These are phyloP conservation scores for Synanthedon andrenaeformis DNA, from an alignment of 2,888 invertebrate species.

Conservation along the genomic window DNA sequence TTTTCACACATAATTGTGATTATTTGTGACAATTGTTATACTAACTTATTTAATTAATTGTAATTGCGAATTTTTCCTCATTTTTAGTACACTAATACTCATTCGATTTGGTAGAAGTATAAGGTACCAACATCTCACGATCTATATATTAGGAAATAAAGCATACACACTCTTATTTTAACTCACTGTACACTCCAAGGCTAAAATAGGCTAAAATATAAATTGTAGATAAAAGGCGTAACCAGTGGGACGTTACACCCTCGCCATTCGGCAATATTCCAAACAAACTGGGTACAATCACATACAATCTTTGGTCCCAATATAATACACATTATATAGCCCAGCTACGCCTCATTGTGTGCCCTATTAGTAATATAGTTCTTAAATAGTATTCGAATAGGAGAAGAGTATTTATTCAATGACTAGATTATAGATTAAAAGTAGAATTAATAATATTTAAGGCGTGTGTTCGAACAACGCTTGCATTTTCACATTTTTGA, in stretches of 20 bases:
- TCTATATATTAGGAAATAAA: no score
- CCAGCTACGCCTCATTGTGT: slow-evolving; percentile 54
- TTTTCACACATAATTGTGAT: no score
- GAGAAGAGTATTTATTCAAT: slow-evolving; percentile 25
- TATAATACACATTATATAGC: slow-evolving; percentile 53
- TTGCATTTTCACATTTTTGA: no score
- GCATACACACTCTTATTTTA: no score
- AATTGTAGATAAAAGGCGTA: slow-evolving; percentile 46
- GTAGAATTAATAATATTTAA: neutral
- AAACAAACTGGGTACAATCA: slow-evolving; percentile 34
- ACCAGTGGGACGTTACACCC: slow-evolving; percentile 52
- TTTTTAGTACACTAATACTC: no score
- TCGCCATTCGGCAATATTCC: slow-evolving; percentile 24
- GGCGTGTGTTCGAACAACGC: no score
- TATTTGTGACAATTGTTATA: no score
- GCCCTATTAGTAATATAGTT: slow-evolving; percentile 16
- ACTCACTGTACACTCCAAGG: slow-evolving; percentile 1
- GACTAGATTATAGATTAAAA: neutral
- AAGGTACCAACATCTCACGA: no score
- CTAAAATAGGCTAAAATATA: no score
- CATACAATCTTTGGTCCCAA: slow-evolving; percentile 24
- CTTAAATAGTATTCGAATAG: slow-evolving; percentile 24
- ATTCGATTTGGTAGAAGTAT: no score
- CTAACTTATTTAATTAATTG: no score
- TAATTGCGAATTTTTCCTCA: no score